phyloP scores from a whole-genome alignment of 1,140 invertebrate genomes.

The Pseudomyrmex gracilis region DNA sequence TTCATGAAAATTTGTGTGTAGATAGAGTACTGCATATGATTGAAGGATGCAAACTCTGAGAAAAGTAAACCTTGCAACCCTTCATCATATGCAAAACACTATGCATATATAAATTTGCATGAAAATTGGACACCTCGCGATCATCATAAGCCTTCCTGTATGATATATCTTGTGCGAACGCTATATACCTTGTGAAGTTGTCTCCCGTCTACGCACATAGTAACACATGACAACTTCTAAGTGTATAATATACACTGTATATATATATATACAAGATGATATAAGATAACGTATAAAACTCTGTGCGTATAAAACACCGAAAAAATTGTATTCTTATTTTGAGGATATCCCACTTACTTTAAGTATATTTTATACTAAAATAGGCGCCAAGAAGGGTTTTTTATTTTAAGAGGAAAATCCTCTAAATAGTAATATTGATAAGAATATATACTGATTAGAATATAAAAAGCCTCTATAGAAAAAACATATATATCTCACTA shows the following conservation, averaged over 20 bases:
- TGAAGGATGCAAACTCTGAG: conserved; percentile 37
- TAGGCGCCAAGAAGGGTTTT: no score
- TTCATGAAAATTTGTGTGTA: conserved; percentile 44
- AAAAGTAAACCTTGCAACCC: conserved; percentile 42
- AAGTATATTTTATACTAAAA: no score
- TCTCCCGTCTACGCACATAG: neutral
- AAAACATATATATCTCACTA: no score
- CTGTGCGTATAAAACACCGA: no score
- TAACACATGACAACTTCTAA: no score
- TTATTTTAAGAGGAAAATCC: no score
- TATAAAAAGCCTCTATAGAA: no score
- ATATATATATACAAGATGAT: conserved; percentile 7
- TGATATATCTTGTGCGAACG: neutral
- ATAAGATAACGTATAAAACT: no score
- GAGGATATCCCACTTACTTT: no score
- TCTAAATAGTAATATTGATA: no score
- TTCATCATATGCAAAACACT: conserved; percentile 53
- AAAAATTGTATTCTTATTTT: no score
- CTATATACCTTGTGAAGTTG: conserved; percentile 4
- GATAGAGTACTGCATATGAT: conserved; percentile 33
- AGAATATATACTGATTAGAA: no score
- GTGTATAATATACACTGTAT: neutral
- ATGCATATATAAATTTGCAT: conserved; percentile 57
- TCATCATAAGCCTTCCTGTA: conserved; percentile 44
- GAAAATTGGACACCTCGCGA: conserved; percentile 48